These are phyloP conservation scores for Hozukius guyotensis DNA, from an alignment of 2,797 vertebrate species.

Conservation along the genomic window DNA sequence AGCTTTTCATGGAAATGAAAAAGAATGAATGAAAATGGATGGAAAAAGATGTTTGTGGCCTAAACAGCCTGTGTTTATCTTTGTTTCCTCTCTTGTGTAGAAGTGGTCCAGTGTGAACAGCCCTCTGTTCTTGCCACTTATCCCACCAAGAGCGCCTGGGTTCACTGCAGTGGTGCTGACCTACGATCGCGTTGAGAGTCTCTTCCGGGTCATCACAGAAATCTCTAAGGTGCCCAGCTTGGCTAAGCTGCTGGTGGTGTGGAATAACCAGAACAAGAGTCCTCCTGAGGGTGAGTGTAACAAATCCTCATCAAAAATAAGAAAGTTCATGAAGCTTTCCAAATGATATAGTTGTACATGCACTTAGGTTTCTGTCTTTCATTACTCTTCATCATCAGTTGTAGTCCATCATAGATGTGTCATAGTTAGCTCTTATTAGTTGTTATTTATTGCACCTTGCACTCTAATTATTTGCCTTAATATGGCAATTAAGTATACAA, in stretches of 20 bases:
- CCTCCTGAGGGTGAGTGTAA: conserved; percentile 92
- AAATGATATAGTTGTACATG: not conserved
- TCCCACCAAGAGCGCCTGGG: conserved; percentile 94
- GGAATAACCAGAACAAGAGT: conserved; percentile 99
- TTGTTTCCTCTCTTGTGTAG: conserved; percentile 69
- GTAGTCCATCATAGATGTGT: conserved; percentile 87
- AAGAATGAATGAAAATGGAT: not conserved
- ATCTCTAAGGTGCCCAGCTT: conserved; percentile 98
- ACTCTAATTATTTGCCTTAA: conserved; percentile 62
- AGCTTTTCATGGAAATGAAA: not conserved
- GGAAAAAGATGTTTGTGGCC: not conserved
- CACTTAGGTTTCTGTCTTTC: not conserved
- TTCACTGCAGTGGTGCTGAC: conserved; percentile 98
- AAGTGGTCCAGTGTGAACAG: conserved; percentile 98
- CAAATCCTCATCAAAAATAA: not conserved
- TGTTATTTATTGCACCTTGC: conserved; percentile 61
- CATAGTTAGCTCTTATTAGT: conserved; percentile 52
- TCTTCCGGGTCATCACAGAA: conserved; percentile 98
- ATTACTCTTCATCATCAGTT: conserved; percentile 26
- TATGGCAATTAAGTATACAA: conserved; percentile 53
- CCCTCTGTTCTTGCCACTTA: conserved; percentile 95
- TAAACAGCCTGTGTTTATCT: conserved; percentile 5
- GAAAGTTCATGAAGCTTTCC: not conserved
- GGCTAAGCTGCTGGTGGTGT: conserved; percentile 95
- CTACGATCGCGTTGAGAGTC: conserved; percentile 97